Percentiles rank a stretch among this genome's conserved stretches.
These are phyloP conservation scores for Dasysyrphus albostriatus DNA, from an alignment of 2,888 invertebrate genomes.

Conservation along the genomic window DNA sequence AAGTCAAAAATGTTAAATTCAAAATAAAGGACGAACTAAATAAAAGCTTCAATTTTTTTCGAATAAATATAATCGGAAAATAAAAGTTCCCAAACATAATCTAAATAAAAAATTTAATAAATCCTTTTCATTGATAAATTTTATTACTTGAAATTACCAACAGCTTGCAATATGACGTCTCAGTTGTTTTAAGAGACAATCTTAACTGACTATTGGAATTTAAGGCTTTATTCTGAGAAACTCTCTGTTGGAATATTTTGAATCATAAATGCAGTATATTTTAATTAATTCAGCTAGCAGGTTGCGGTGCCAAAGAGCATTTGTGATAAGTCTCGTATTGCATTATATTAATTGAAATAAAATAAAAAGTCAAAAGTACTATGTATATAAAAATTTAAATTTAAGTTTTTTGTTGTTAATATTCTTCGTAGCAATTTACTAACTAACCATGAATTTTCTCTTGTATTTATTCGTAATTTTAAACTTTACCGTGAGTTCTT, in stretches of 20 bases:
- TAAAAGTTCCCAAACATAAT: background rate
- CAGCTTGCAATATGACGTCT: background rate
- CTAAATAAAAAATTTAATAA: background rate
- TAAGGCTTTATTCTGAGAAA: background rate
- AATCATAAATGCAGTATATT: constrained; percentile 9
- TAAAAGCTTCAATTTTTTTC: background rate
- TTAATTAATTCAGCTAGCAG: constrained; percentile 13
- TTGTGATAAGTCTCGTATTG: background rate
- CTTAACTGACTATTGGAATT: constrained; percentile 15
- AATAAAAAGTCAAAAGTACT: too few species aligned
- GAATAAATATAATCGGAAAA: background rate
- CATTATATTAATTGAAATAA: background rate
- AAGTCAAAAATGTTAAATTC: background rate
- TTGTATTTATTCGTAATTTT: constrained; percentile 1
- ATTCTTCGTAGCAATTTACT: background rate
- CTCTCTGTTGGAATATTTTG: background rate
- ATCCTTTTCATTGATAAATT: constrained; percentile 1
- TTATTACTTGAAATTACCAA: too few species aligned
- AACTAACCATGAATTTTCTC: background rate
- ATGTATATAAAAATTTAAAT: too few species aligned
- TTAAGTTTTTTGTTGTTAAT: too few species aligned
- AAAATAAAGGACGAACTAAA: background rate
- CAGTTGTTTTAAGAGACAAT: constrained; percentile 2
- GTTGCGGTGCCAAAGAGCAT: background rate
- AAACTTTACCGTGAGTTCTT: constrained; percentile 3